Base-by-base conservation (phyloP, 2,797 vertebrate species). In the Sternotherus odoratus region DNA sequence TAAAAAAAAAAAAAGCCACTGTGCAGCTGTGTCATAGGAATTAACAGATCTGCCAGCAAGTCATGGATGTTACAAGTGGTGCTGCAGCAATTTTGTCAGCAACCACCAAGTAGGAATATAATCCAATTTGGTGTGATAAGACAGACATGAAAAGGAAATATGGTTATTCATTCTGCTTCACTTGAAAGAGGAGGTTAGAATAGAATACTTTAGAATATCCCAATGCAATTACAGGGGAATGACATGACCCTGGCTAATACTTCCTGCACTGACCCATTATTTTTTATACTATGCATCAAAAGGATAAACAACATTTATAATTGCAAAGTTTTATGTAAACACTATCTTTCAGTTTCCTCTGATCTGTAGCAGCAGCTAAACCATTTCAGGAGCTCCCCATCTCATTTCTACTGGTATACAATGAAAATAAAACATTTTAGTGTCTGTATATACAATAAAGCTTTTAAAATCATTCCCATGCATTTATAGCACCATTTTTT, bases 91-190 rank as follows among this genome's bases (percentile, higher is more conserved):
- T 95, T 97, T 87, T 91, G 85, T 94, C 88, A 92, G 54, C 50
- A 87, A 50, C 77, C 85, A 95, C 95, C 91, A 96, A 95, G 90
- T 80, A 74, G 60, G 89, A 96, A 91, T 74, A 94, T 89, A 94
- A 97, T 83, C 86, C 85, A 93, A 91, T 88, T 92, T 0, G 94
- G 92, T 33, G 89, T 0, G 1, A 91, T 83, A 95, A 95, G 96
- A 97, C 36, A 94, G 97, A 95, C 95, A 92, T 96, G 95, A 95
- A 97, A 96, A 91, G 94, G 93, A 96, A 97, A 97, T 88, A 91
- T 96, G 91, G 94, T 95, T 91, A 86, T 85, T 49, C 69, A 74
- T 90, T 85, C 93, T 16, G 0, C 91, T 96, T 88, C 94, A 89
- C 86, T 94, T 96, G 86, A 60, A 48, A 93, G 92, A 95, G 91